Base-by-base conservation (phyloP, 2,113 vertebrate species). In the Polypterus bichir region DNA sequence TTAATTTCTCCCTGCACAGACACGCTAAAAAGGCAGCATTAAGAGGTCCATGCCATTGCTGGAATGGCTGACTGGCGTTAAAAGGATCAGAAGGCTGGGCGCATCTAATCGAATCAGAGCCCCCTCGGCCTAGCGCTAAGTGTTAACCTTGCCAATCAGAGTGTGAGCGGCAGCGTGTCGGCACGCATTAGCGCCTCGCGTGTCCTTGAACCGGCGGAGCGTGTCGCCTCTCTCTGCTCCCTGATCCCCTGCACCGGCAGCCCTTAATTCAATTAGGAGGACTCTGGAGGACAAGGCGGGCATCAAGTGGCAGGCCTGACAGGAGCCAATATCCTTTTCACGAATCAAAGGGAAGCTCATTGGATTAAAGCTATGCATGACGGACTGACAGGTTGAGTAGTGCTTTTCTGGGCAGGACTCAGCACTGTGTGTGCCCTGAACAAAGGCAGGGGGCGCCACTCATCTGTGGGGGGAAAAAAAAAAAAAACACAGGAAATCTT, bases 21-120 rank as follows among this genome's bases (percentile, higher is more conserved):
- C 27, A 27, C 27, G 27, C 27, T 27, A 27, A 27, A 27, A 27
- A 27, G 27, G 27, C 27, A 27, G 27, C 27, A 2, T 27, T 27
- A 27, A 27, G 27, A 27, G 27, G 27, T 27, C 27, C 27, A 27
- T 27, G 27, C 27, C 27, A 27, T 27, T 27, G 27, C 27, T 27
- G 62, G 44, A 62, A 65, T 64, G 79, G 78, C 74, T 77, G 79
- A 74, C 64, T 66, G 71, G 69, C 79, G 77, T 86, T 92, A 95
- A 96, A 89, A 92, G 91, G 92, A 94, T 94, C 88, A 90, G 83
- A 73, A 83, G 82, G 80, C 82, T 71, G 77, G 78, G 77, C 62
- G 77, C 75, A 73, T 80, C 79, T 96, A 94, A 98, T 93, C 88
- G 83, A 92, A 96, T 97, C 88, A 88, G 76, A 83, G 82, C 83